Percentiles rank a stretch among this genome's conserved stretches.
Evolutionary conservation across 92 coral and sea anemone genomes (phyloP).

Genomic region (Umimayanthus kanabou): DNA sequence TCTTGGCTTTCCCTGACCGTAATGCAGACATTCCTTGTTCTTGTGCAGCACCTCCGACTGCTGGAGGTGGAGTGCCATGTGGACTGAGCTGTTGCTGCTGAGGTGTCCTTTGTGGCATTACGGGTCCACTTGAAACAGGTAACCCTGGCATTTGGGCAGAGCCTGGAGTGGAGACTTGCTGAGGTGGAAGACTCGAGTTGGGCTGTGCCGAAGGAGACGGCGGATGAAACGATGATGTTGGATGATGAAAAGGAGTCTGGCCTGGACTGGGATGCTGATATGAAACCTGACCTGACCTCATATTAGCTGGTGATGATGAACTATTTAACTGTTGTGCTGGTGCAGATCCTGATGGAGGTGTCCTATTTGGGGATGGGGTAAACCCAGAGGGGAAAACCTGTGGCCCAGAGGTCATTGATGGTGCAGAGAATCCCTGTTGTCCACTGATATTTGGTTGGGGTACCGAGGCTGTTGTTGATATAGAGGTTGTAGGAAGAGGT

Average conservation of each 20-base stretch:
- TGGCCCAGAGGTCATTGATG: background rate
- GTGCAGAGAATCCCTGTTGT: background rate
- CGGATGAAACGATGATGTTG: slow-evolving; percentile 2
- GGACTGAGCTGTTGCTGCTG: slow-evolving; percentile 48
- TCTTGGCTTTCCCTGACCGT: slow-evolving; percentile 80
- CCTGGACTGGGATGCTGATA: slow-evolving; percentile 1
- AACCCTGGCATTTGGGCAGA: slow-evolving; percentile 12
- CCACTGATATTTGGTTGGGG: slow-evolving; percentile 14
- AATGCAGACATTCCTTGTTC: slow-evolving; percentile 82
- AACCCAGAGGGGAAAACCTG: background rate
- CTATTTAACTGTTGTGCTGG: background rate
- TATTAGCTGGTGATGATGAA: background rate
- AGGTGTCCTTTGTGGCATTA: slow-evolving; percentile 2
- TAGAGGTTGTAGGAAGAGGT: background rate
- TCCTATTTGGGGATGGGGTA: background rate
- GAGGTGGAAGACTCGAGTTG: slow-evolving; percentile 2
- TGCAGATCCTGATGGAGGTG: slow-evolving; percentile 13
- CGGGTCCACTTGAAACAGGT: slow-evolving; percentile 9
- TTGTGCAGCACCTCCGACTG: slow-evolving; percentile 47
- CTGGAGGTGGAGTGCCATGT: slow-evolving; percentile 57
- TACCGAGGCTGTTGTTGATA: background rate
- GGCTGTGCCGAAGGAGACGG: slow-evolving; percentile 2
- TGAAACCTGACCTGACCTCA: background rate
- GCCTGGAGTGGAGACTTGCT: background rate
- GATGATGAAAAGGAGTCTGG: slow-evolving; percentile 27